These are phyloP conservation scores for Drosophila elegans DNA, from an alignment of 1,140 invertebrate species.

Conservation along the genomic window DNA sequence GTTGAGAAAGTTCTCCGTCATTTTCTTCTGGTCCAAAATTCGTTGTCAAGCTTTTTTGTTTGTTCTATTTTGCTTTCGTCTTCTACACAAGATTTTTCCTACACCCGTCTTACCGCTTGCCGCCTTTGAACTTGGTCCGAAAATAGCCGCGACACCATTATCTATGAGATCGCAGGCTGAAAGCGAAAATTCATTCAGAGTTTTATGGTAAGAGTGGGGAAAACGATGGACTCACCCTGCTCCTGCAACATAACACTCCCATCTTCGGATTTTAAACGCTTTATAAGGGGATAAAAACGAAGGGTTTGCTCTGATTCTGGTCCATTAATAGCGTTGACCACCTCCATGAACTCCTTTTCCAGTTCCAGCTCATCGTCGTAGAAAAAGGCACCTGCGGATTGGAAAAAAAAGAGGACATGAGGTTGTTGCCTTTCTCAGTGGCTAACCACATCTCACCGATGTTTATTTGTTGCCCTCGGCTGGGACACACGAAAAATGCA, in stretches of 20 bases:
- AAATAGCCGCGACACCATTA: conserved; percentile 91
- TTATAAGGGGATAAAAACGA: conserved; percentile 50
- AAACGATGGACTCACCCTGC: conserved; percentile 45
- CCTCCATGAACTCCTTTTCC: conserved; percentile 84
- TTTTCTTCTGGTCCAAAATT: conserved; percentile 12
- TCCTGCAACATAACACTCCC: conserved; percentile 66
- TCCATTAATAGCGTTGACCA: conserved; percentile 81
- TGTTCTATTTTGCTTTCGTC: conserved; percentile 58
- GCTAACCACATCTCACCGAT: conserved; percentile 55
- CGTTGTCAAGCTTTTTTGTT: conserved; percentile 1
- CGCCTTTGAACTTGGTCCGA: conserved; percentile 89
- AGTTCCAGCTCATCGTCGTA: conserved; percentile 82
- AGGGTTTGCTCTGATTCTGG: conserved; percentile 50
- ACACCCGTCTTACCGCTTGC: conserved; percentile 82
- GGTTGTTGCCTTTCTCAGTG: neutral
- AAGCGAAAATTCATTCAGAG: conserved; percentile 19
- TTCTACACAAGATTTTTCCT: conserved; percentile 58
- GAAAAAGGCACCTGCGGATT: conserved; percentile 84
- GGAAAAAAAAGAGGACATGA: neutral
- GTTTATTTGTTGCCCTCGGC: conserved; percentile 69
- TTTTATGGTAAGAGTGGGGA: too few species aligned
- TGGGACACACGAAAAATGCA: conserved; percentile 58
- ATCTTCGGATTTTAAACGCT: conserved; percentile 55
- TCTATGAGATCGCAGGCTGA: conserved; percentile 86
- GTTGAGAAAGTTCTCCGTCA: neutral